These are phyloP conservation scores for Thaumatotibia leucotreta DNA, from an alignment of 1,140 invertebrate genomes.

Conservation along the genomic window DNA sequence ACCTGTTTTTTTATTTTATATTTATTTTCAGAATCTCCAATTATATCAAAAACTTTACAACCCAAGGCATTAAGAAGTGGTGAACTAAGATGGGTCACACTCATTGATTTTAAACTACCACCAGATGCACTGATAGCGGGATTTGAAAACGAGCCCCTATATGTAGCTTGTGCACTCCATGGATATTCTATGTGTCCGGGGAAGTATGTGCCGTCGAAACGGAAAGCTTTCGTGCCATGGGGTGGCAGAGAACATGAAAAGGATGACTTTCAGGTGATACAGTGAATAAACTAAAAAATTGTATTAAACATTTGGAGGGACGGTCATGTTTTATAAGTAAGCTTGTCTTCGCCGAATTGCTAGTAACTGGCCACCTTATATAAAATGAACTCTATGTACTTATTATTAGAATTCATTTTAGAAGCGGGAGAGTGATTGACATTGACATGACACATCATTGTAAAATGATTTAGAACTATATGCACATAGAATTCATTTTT, in stretches of 20 bases:
- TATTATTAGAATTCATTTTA: too few species aligned
- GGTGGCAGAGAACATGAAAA: conserved; percentile 83
- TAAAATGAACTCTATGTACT: too few species aligned
- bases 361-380: too few species aligned
- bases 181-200: conserved; percentile 82
- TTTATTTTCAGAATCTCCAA: conserved; percentile 23
- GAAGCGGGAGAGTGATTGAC: too few species aligned
- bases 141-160: conserved; percentile 79
- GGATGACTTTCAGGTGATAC: conserved; percentile 80
- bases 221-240: conserved; percentile 83
- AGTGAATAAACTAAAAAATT: too few species aligned
- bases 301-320: too few species aligned
- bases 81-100: conserved; percentile 24
- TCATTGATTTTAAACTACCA: conserved; percentile 73
- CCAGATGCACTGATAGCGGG: conserved; percentile 82
- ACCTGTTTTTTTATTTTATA: too few species aligned
- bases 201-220: conserved; percentile 80
- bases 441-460: too few species aligned
- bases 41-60: neutral
- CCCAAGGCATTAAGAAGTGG: conserved; percentile 18
- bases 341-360: too few species aligned
- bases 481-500: too few species aligned
- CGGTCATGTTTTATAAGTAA: too few species aligned
- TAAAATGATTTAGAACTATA: too few species aligned
- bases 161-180: conserved; percentile 78